Evolutionary conservation across 1,140 invertebrate genomes (phyloP), one percentile per base, ranked within the genome.

Genomic region (Gryon sp.): DNA sequence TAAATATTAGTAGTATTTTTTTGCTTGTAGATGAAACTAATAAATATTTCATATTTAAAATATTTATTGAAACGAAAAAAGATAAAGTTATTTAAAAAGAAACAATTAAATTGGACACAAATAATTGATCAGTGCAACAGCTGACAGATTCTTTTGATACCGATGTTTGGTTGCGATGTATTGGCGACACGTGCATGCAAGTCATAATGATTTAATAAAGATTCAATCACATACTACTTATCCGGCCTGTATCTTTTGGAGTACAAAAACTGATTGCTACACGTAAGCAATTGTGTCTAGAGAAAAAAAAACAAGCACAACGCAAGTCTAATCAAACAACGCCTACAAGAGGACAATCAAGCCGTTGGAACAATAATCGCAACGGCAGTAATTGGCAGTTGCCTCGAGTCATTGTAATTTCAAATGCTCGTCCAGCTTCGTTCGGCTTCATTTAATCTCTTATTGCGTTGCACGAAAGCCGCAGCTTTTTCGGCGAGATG

Each of bases 401-500:
- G 32, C 59, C 46, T 41, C 36, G 45, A 70, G 72, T 79, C 66
- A 75, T 72, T 76, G 72, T 73, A 79, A 79, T 79, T 72, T 72
- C 48, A 63, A 69, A 66, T 66, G 66, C 48, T 45, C 62, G 40
- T 50, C 30, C 38, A 41, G 55, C 45, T n/a, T n/a, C n/a, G 52
- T 65, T 36, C 65, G 63, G 55, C 72, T 57, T 52, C 66, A 53
- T 78, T 73, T 78, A 74, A 77, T 79, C 78, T n/a, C n/a, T 77
- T 62, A 63, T 73, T 48, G 41, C 34, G 50, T 62, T 36, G 43
- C 46, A 22, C 52, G 22, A 53, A 45, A 83, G 82, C 80, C n/a
- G 80, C 72, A 81, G 79, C 81, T 82, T 11, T 80, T 84, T 83
- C 85, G 86, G 85, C 82, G 20, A 86, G 83, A 87, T 86, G 83